Percentiles rank a stretch among this genome's conserved stretches.
These are phyloP conservation scores for Phrynosoma platyrhinos DNA, from an alignment of 2,113 vertebrate species.

Conservation along the genomic window DNA sequence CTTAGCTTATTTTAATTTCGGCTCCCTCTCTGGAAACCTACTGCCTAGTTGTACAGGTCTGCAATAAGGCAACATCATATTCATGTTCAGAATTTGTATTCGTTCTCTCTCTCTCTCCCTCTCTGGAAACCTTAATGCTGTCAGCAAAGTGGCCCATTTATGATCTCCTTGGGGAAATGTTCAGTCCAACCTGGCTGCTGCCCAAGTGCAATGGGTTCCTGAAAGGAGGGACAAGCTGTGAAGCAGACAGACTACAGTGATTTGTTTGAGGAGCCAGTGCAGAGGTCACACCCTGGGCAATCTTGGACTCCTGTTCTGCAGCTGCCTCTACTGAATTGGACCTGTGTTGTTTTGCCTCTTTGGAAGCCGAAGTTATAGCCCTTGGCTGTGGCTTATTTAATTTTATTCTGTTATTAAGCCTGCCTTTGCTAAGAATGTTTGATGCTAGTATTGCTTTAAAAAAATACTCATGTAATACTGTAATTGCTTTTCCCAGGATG, in stretches of 20 bases:
- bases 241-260: background rate
- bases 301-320: background rate
- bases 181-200: background rate
- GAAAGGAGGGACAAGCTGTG: background rate
- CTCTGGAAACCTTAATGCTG: too few species aligned
- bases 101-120: too few species aligned
- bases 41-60: too few species aligned
- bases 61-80: constrained; percentile 53
- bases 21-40: too few species aligned
- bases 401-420: rapidly evolving
- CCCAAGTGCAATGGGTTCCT: constrained; percentile 1
- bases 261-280: background rate
- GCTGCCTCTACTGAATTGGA: constrained; percentile 14
- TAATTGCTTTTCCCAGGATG: constrained; percentile 27
- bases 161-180: constrained; percentile 3
- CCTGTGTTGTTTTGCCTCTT: background rate
- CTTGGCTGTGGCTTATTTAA: constrained; percentile 4
- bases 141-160: background rate
- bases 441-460: background rate
- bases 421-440: background rate
- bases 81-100: constrained; percentile 23
- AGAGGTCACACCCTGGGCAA: constrained; percentile 7
- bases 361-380: background rate
- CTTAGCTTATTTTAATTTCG: too few species aligned
- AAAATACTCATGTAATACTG: background rate